Percentiles rank a stretch among this genome's conserved stretches.
phyloP scores from a whole-genome alignment of 2,113 vertebrate species.

The Lepidothrix coronata region DNA sequence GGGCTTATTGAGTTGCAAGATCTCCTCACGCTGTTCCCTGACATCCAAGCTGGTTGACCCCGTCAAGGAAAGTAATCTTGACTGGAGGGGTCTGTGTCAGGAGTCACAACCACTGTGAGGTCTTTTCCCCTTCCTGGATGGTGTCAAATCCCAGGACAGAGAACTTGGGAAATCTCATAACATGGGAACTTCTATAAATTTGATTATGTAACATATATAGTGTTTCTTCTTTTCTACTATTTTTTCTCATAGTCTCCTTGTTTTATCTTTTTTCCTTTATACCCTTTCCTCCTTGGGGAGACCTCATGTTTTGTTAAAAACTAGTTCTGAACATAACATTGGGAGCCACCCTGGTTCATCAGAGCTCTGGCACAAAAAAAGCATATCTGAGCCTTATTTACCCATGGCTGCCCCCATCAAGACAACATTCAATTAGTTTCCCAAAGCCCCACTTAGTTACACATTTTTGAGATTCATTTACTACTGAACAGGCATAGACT shows the following conservation, averaged over 20 bases:
- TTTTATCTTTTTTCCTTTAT: background rate
- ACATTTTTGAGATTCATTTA: background rate
- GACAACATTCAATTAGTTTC: background rate
- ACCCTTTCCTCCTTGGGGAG: background rate
- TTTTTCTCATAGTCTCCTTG: background rate
- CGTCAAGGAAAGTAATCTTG: rapidly evolving
- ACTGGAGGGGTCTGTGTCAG: rapidly evolving
- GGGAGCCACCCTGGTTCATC: background rate
- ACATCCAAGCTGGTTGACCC: background rate
- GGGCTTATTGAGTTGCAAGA: background rate
- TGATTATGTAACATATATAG: background rate
- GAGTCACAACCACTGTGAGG: background rate
- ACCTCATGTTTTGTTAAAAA: background rate
- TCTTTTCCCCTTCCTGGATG: rapidly evolving
- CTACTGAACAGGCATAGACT: background rate
- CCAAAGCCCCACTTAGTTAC: background rate
- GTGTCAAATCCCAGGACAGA: background rate
- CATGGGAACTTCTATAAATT: background rate
- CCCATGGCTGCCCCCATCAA: background rate
- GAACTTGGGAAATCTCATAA: background rate
- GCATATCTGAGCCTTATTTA: background rate
- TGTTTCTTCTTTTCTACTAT: background rate
- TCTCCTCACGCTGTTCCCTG: background rate
- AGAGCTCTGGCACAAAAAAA: background rate
- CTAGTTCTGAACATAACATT: background rate